A percentile compares a stretch with the other conserved stretches of the same genome.
phyloP scores from a whole-genome alignment of 2,113 vertebrate species.

The Alosa alosa region DNA sequence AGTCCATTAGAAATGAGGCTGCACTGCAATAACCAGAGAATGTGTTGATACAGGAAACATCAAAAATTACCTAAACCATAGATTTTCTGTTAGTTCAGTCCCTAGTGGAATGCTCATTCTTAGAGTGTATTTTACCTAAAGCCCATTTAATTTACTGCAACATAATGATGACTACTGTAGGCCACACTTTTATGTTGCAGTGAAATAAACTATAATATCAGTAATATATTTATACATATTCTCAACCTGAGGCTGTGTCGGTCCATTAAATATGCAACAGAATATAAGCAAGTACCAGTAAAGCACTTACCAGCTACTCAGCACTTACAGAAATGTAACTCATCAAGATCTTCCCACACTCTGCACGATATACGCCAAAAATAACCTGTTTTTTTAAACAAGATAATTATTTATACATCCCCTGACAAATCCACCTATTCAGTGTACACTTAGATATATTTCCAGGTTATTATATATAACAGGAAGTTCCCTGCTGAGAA shows the following conservation, averaged over 20 bases:
- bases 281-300: neutral
- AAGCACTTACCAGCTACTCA: neutral
- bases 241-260: neutral
- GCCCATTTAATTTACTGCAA: neutral
- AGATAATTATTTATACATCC: neutral
- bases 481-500: neutral
- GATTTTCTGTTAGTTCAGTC: neutral
- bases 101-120: neutral
- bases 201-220: neutral
- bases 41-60: neutral
- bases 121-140: neutral
- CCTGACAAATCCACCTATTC: neutral
- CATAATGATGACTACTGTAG: neutral
- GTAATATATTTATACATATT: neutral
- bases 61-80: neutral
- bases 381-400: neutral
- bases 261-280: constrained; percentile 1
- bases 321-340: neutral
- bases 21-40: neutral
- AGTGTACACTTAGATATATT: neutral
- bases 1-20: neutral
- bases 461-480: too few relatives aligned
- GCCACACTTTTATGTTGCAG: neutral
- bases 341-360: neutral
- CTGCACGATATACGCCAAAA: neutral